Evolutionary conservation across 2,888 invertebrate genomes (phyloP), one percentile per base, ranked within the genome.

Genomic region (Reticulitermes lucifugus): DNA sequence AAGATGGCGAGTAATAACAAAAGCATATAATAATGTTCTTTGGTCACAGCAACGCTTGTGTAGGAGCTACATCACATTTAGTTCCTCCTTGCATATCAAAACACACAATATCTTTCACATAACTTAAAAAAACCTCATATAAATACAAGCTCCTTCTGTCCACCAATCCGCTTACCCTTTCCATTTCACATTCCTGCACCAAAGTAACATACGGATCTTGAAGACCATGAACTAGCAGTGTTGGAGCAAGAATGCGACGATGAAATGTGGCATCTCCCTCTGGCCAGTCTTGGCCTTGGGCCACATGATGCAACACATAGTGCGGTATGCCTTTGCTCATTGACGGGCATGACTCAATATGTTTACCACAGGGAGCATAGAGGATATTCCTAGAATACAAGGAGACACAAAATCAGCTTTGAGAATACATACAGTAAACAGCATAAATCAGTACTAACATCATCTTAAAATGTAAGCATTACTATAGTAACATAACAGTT

Each of bases 131-230:
- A 18, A 14, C 18, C 7, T 65, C 0, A 25, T 5, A 65, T n/a
- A 65, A 25, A 65, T 65, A 65, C 55, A 1, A 55, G 18, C 55
- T 55, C 18, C 35, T 18, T 55, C 1, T 12, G 55, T 55, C 18
- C 55, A 55, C 14, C 5, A 55, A 18, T 18, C 55, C 14, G 88
- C 91, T 90, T 89, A 94, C 94, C 90, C 94, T 91, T 89, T 94
- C 93, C 95, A 95, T 95, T 90, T 94, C 94, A 89, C 94, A 93
- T 90, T 94, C 94, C 88, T 95, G 95, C 29, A 94, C 93, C 86
- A 95, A 90, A n/a, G 94, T 93, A 46, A 95, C 93, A 86, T 93
- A 91, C 87, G 92, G 93, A 90, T 95, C 95, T 88, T 93, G 92
- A 88, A 93, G 90, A 18, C 95, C 95, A 89, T 95, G 94, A 70